These are phyloP conservation scores for Notospermus geniculatus DNA, from an alignment of 1,140 invertebrate genomes.

Conservation along the genomic window DNA sequence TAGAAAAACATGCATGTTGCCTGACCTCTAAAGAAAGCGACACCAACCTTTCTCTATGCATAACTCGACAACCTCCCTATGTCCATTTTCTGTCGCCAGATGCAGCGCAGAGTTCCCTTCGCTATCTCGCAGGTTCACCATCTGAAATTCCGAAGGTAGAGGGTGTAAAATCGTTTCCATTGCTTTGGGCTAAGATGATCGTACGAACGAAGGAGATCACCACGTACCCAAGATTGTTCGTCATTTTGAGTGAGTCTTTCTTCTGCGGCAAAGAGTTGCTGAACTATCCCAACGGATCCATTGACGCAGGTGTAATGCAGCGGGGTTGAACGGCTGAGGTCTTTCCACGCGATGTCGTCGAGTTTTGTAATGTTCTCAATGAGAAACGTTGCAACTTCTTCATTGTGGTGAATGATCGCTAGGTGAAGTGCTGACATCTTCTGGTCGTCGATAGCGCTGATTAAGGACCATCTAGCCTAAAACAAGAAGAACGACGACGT, in stretches of 20 bases:
- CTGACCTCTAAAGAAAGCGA: too few species aligned
- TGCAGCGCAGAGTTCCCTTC: constrained; percentile 54
- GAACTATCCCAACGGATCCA: constrained; percentile 50
- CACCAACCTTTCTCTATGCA: constrained; percentile 50
- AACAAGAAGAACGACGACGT: too few species aligned
- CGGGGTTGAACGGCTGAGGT: constrained; percentile 42
- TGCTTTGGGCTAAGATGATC: too few species aligned
- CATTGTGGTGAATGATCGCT: constrained; percentile 73
- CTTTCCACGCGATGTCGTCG: constrained; percentile 44
- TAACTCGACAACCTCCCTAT: constrained; percentile 50
- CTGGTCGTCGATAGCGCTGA: constrained; percentile 55
- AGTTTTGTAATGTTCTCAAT: constrained; percentile 61
- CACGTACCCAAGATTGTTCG: too few species aligned
- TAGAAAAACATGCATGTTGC: too few species aligned
- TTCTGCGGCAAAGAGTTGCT: constrained; percentile 45
- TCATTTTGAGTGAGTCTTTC: constrained; percentile 25
- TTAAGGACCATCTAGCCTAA: too few species aligned
- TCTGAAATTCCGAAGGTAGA: constrained; percentile 30
- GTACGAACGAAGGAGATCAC: too few species aligned
- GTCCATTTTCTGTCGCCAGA: constrained; percentile 55
- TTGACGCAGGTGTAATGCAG: constrained; percentile 54
- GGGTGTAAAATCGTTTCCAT: too few species aligned
- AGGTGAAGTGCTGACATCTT: constrained; percentile 73
- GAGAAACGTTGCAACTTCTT: constrained; percentile 70
- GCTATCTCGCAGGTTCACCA: constrained; percentile 54